phyloP scores from a whole-genome alignment of 2,888 invertebrate genomes.

The Machimus atricapillus region DNA sequence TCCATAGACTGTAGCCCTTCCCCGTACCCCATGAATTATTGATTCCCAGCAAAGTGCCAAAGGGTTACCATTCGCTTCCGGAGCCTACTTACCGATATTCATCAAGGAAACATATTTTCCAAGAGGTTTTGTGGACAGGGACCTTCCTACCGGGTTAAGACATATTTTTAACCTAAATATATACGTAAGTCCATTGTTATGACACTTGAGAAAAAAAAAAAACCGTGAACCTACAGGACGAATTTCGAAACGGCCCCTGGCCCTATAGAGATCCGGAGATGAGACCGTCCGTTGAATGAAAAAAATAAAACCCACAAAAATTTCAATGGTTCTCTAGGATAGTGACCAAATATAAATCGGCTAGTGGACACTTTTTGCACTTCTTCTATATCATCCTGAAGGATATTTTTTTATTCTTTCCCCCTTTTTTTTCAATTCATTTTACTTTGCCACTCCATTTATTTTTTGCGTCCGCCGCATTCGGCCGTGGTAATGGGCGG shows the following conservation, averaged over 20 bases:
- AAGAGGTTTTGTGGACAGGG: background rate
- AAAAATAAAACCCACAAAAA: constrained; percentile 10
- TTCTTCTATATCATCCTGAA: constrained; percentile 27
- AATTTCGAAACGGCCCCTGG: background rate
- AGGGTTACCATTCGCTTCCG: background rate
- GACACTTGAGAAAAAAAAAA: constrained; percentile 23
- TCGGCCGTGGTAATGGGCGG: constrained; percentile 26
- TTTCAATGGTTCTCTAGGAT: constrained; percentile 33
- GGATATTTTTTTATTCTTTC: background rate
- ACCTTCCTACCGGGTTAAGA: background rate
- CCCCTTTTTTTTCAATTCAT: constrained; percentile 37
- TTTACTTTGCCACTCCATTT: constrained; percentile 46
- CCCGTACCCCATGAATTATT: constrained; percentile 1
- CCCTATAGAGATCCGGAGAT: background rate
- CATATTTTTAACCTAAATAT: constrained; percentile 30
- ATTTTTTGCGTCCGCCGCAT: constrained; percentile 37
- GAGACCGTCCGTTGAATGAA: background rate
- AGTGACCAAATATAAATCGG: constrained; percentile 37
- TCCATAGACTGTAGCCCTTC: background rate
- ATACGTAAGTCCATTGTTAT: constrained; percentile 26
- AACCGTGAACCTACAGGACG: background rate
- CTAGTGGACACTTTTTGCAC: constrained; percentile 34
- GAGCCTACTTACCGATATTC: background rate
- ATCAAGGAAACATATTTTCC: constrained; percentile 17
- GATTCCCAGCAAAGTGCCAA: constrained; percentile 12